Evolutionary conservation across 2,113 vertebrate genomes (phyloP).

Genomic region (Agelaius phoeniceus): DNA sequence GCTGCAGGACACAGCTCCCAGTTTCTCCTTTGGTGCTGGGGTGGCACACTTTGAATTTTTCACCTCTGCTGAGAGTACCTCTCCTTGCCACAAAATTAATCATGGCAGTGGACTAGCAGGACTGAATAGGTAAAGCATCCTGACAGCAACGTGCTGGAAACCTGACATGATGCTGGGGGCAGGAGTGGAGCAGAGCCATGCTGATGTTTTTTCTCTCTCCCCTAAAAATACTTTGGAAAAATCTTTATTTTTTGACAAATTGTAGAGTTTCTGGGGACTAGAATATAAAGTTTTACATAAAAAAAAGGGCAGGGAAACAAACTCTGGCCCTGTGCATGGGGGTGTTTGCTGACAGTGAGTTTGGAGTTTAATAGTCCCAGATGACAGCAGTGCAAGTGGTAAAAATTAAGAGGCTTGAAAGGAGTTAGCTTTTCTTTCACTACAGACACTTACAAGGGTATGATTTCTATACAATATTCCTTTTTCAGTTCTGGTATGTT

Average conservation of each 20-base stretch:
- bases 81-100: neutral
- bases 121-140: neutral
- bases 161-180: neutral
- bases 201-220: neutral
- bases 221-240: neutral
- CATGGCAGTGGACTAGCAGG: neutral
- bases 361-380: neutral
- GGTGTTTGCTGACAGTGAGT: neutral
- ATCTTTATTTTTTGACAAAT: neutral
- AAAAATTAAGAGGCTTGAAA: neutral
- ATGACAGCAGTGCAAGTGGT: neutral
- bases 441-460: neutral
- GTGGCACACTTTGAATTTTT: neutral
- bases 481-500: neutral
- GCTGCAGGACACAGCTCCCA: neutral
- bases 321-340: fast-evolving
- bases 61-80: neutral
- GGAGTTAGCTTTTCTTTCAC: neutral
- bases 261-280: neutral
- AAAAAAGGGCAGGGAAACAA: neutral
- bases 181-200: neutral
- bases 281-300: neutral
- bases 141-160: neutral
- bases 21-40: neutral
- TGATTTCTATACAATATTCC: neutral